Evolutionary conservation across 2,113 vertebrate genomes (phyloP).

Genomic region (Sciurus niger): DNA sequence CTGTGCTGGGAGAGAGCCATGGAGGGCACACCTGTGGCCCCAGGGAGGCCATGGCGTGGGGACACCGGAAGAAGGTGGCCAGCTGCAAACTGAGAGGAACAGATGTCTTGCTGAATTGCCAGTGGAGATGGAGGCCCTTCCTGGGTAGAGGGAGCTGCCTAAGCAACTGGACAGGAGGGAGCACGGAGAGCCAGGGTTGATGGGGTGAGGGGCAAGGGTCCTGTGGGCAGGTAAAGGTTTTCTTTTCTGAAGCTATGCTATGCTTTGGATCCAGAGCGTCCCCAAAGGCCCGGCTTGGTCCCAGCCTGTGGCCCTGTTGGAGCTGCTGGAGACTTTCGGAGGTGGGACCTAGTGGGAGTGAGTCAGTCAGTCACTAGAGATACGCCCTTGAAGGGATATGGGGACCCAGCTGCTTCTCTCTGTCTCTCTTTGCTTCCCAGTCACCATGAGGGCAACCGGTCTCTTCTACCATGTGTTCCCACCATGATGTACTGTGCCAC

Average conservation of each 20-base stretch:
- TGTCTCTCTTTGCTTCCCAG: neutral
- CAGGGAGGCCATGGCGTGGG: neutral
- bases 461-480: neutral
- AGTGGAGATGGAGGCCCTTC: neutral
- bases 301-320: neutral
- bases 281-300: neutral
- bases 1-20: neutral
- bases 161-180: neutral
- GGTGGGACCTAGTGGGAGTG: too few species aligned
- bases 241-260: neutral
- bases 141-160: neutral
- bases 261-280: neutral
- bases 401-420: too few species aligned
- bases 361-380: neutral
- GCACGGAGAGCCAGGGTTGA: neutral
- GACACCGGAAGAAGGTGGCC: neutral
- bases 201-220: neutral
- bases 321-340: neutral
- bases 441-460: neutral
- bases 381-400: neutral
- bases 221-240: neutral
- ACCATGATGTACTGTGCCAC: neutral
- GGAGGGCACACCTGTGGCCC: neutral
- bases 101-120: neutral
- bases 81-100: neutral